Evolutionary conservation across 2,797 vertebrate species (phyloP), one percentile per base, ranked within the genome.

Genomic region (Ficedula albicollis): DNA sequence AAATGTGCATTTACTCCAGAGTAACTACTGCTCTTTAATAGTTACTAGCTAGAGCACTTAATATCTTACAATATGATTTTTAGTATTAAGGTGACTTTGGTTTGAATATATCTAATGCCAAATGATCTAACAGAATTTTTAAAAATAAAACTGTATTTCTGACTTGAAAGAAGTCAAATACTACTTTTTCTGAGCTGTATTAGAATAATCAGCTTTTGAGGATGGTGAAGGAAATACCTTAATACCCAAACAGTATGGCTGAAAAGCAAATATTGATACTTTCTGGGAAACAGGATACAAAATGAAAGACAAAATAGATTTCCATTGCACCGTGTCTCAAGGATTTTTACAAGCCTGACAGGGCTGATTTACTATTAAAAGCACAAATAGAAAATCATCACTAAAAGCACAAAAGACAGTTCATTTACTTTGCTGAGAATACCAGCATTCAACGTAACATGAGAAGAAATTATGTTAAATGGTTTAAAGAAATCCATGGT

Each of bases 31-130:
- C 60, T 97, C 87, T 97, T 97, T 97, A 97, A 97, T 89, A 95
- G 79, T 94, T 73, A 58, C 77, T 96, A 97, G 83, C 85, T 96
- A 97, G 95, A 96, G 88, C 51, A 96, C 95, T 97, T 87, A 95
- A 90, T 95, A 94, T 81, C 67, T 92, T 82, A 92, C 87, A 95
- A 88, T 97, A 96, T 95, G 85, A 83, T 73, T 93, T 98, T 98
- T 97, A 98, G 96, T 97, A 97, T 97, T 97, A 98, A 98, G 97
- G 97, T 98, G 97, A 98, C 97, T 97, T 98, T 97, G 82, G 72
- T 92, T 93, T 93, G 77, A 94, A 72, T 64, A 54, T 90, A 80
- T 89, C 92, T 97, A 93, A 91, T 95, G 87, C 80, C 16, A 63
- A 96, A 95, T 96, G 83, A 92, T 96, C 32, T 74, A 86, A 91